Base-by-base conservation (phyloP, 1,140 invertebrate genomes). In the Polyergus mexicanus region DNA sequence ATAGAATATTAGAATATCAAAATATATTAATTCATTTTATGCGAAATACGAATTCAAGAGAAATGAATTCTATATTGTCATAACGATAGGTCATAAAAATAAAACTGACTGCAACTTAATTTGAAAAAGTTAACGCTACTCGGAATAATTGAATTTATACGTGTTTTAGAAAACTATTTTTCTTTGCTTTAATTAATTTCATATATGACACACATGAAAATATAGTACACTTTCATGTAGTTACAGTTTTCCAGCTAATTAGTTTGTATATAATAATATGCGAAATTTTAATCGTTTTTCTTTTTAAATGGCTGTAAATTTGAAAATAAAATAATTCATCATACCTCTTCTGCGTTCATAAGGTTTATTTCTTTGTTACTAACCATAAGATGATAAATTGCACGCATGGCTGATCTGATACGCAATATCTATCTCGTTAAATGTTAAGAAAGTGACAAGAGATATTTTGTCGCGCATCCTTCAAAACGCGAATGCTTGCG, bases 111-210 rank as follows among this genome's bases (percentile, higher is more conserved):
- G n/a, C 4, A 16, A 63, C 4, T 63, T 0, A 19, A 19, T 51
- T 51, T 19, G 22, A 25, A 25, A 68, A 78, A 78, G 38, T 11
- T 32, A 47, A 44, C 19, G 19, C 8, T 3, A 51, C 32, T 66
- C 25, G 22, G 19, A 2, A n/a, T 78, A 77, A 77, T 47, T 78
- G 66, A 78, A 66, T 66, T n/a, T 10, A 62, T 22, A 16, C 25
- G 7, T 1, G 28, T 66, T 66, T 41, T 44, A 44, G 10, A 11
- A 44, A 44, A 44, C 3, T 28, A 66, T 16, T 11, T 38, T 35
- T 35, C 22, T 32, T n/a, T 28, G 38, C 75, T 51, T 47, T 51
- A 51, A 8, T 41, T 51, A 78, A 66, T 44, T 38, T 78, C 41
- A 16, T 51, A 35, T 8, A 47, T 78, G n/a, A 78, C 51, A 25